Base-by-base conservation (phyloP, 2,797 vertebrate genomes). In the Xiphorhynchus erythropygius region DNA sequence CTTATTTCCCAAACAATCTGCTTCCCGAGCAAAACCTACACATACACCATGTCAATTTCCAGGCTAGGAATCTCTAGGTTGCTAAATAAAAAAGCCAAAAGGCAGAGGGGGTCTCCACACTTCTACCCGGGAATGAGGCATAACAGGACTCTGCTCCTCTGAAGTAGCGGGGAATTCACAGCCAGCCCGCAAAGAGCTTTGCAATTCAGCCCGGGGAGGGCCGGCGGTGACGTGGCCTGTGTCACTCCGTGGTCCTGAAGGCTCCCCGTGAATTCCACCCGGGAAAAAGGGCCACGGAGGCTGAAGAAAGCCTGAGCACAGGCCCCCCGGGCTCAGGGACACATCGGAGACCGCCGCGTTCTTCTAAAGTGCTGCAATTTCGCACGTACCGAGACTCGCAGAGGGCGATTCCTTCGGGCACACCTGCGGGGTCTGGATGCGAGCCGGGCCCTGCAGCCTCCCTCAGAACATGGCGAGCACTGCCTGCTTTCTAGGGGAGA, bases 301-400 rank as follows among this genome's bases (percentile, higher is more conserved):
- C 52, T 7, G 32, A 13, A 39, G 5, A 28, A 46, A 39, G 5
- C 1, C 30, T 13, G 15, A 17, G 17, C 57, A 39, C 5, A 18
- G 21, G 33, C 10, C 18, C 7, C 16, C n/a, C 11, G 10, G 21
- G 24, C 24, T 18, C 53, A 8, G 50, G 7, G 3, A 28, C 2
- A 3, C 8, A 10, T 0, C 35, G 8, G 5, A 5, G 15, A 1
- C 11, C 7, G 10, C 0, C 0, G 5, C 13, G 2, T 0, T 4
- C 16, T 8, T 25, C 13, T 2, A 15, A 7, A 69, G 25, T 1
- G 22, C 2, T 1, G 42, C 22, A 6, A 18, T 4, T 18, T 2
- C 2, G 0, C 10, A 11, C 35, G 25, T 68, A 95, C 39, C 63
- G 5, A 27, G n/a, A 23, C 60, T 14, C n/a, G 8, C 47, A 3